Conservation (phyloP, 2,888 invertebrate genomes). For the Lasioglossum lativentre region DNA sequence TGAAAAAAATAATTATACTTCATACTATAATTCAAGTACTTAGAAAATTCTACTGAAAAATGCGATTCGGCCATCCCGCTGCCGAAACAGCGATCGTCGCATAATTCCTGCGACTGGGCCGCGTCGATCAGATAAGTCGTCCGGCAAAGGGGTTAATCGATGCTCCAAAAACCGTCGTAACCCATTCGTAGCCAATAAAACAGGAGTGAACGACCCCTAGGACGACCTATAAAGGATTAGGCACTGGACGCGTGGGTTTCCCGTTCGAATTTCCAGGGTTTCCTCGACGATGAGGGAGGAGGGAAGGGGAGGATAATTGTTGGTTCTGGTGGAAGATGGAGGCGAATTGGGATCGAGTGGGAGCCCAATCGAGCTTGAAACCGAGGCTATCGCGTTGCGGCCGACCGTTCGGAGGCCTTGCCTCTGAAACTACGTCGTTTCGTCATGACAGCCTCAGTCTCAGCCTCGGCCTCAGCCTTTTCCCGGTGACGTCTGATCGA, state of each 20-base stretch:
- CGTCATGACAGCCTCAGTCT: neutral
- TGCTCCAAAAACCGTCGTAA: neutral
- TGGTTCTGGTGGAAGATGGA: neutral
- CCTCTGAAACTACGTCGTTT: conserved; percentile 27
- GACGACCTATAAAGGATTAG: neutral
- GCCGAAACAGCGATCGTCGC: neutral
- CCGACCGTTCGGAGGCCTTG: neutral
- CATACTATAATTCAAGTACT: too few relatives aligned
- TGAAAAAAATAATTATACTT: too few relatives aligned
- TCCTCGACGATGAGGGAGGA: neutral
- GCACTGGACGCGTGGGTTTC: neutral
- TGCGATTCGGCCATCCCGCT: too few relatives aligned
- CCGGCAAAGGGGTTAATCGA: neutral
- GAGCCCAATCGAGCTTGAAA: conserved; percentile 25
- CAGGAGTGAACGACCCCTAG: neutral
- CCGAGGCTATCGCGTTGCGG: conserved; percentile 13
- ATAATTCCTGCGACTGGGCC: neutral
- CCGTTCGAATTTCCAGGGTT: neutral
- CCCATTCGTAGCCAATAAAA: neutral
- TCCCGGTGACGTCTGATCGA: conserved; percentile 46
- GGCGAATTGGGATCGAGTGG: neutral
- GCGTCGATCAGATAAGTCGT: neutral
- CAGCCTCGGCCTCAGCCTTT: conserved; percentile 11
- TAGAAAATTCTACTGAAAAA: too few relatives aligned
- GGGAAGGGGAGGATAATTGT: neutral